These are phyloP conservation scores for Microchirus variegatus DNA, from an alignment of 2,797 vertebrate species.

Conservation along the genomic window DNA sequence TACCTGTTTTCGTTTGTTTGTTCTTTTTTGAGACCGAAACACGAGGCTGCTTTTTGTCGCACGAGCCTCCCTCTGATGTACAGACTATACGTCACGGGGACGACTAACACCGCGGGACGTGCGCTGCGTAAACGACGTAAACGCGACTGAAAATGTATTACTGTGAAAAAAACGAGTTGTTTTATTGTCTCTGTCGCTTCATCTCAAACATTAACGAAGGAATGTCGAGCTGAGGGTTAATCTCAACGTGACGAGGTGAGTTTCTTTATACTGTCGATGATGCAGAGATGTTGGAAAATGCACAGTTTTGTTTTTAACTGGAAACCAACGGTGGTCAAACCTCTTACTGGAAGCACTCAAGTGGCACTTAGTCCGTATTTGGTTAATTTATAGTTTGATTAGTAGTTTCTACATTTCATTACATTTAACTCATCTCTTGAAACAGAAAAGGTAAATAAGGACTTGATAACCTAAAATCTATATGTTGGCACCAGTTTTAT, in stretches of 20 bases:
- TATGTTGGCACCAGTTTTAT: too few relatives aligned
- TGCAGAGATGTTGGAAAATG: conserved; percentile 50
- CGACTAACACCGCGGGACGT: conserved; percentile 45
- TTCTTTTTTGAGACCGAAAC: background rate
- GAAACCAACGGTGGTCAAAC: conserved; percentile 30
- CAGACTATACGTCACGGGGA: conserved; percentile 32
- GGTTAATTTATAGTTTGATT: background rate
- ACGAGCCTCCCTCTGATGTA: conserved; percentile 61
- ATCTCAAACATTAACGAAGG: conserved; percentile 49
- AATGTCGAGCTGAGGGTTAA: conserved; percentile 42
- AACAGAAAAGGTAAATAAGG: too few relatives aligned
- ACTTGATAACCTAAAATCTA: too few relatives aligned
- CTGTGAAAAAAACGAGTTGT: conserved; percentile 68
- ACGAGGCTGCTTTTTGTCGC: conserved; percentile 64
- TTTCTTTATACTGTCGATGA: conserved; percentile 12
- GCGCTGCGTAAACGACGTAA: conserved; percentile 43
- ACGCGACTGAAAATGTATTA: conserved; percentile 59
- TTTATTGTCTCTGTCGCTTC: conserved; percentile 50
- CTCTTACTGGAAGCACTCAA: conserved; percentile 36
- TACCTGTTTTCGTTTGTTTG: conserved; percentile 8
- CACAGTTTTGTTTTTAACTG: conserved; percentile 43
- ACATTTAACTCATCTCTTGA: too few relatives aligned
- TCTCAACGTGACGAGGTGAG: conserved; percentile 16
- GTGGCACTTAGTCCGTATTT: conserved; percentile 4
- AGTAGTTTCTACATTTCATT: too few relatives aligned